Conservation (phyloP, 2,888 invertebrate species). For the Andrena hattorfiana region DNA sequence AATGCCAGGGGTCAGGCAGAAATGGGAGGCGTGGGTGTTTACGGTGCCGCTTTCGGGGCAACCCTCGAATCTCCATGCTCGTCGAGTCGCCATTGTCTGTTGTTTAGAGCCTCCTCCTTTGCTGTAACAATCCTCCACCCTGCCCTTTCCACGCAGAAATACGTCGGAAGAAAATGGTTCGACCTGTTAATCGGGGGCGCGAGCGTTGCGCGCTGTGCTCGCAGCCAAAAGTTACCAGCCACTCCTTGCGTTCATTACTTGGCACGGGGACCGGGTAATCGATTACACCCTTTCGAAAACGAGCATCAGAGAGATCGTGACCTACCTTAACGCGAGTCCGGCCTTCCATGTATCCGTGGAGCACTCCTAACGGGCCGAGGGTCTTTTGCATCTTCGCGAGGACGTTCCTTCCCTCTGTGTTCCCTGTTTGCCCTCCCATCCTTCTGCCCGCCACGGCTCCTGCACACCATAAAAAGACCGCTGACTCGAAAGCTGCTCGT, state of each 20-base stretch:
- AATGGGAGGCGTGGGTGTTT: conserved; percentile 60
- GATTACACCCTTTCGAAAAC: background rate
- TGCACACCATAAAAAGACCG: conserved; percentile 61
- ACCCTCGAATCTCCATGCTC: conserved; percentile 53
- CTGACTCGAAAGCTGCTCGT: conserved; percentile 7
- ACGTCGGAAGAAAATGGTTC: too few relatives aligned
- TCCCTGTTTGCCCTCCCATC: conserved; percentile 62
- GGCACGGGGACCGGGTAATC: background rate
- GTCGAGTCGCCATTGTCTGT: background rate
- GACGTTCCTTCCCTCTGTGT: conserved; percentile 84
- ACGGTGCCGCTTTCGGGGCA: conserved; percentile 49
- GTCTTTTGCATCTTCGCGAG: conserved; percentile 86
- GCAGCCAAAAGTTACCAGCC: too few relatives aligned
- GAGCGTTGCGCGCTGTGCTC: too few relatives aligned
- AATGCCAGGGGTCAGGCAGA: conserved; percentile 52
- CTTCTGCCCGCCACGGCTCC: conserved; percentile 65
- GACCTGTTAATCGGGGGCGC: too few relatives aligned
- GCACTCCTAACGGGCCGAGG: conserved; percentile 88
- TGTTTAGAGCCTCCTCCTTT: background rate
- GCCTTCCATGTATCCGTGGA: conserved; percentile 88
- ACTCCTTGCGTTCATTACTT: background rate
- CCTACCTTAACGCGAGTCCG: conserved; percentile 88
- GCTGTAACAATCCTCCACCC: background rate
- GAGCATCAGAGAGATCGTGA: conserved; percentile 10
- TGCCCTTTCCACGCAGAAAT: background rate